Base-by-base conservation (phyloP, 2,888 invertebrate species). In the Coleophora deauratella region DNA sequence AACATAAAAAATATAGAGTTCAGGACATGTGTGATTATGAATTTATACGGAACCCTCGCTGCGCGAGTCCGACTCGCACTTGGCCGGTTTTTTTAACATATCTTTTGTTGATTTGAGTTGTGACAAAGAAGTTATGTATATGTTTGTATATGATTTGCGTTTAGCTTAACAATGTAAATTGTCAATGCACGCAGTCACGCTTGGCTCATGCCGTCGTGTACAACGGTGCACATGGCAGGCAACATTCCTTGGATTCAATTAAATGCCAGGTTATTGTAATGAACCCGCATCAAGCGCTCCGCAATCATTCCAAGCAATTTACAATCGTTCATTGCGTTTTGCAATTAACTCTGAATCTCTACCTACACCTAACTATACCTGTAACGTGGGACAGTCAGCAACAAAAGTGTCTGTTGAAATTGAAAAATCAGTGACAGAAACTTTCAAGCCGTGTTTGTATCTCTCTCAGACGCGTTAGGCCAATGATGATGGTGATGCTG, bases 181-280 rank as follows among this genome's bases (percentile, higher is more conserved):
- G 33, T 30, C 35, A 39, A 27, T 13, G 37, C 33, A 35, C 44
- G 35, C 48, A 52, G 45, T 48, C 49, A 57, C 54, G 55, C 62
- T 57, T 59, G 53, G 54, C 55, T 51, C 47, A 49, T 42, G 27
- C 45, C 42, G 21, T 21, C 21, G 6, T 21, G 21, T 11, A 11
- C 31, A 31, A 10, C 37, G 31, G 38, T 57, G 21, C 21, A 21
- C 21, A 6, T 6, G 21, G 21, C 21, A 54, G 62, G 59, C 59
- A 62, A 59, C 67, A 70, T 72, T 71, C 64, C 67, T 63, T 47
- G 54, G 59, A 65, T 71, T 77, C 74, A 78, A 78, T 79, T 75
- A 73, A 78, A 73, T 68, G 68, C 62, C 67, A 67, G 63, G 72
- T 72, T 76, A 74, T 76, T 76, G 72, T 79, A 80, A 79, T 77